Base-by-base conservation (phyloP, 1,140 invertebrate species). In the Apis cerana region DNA sequence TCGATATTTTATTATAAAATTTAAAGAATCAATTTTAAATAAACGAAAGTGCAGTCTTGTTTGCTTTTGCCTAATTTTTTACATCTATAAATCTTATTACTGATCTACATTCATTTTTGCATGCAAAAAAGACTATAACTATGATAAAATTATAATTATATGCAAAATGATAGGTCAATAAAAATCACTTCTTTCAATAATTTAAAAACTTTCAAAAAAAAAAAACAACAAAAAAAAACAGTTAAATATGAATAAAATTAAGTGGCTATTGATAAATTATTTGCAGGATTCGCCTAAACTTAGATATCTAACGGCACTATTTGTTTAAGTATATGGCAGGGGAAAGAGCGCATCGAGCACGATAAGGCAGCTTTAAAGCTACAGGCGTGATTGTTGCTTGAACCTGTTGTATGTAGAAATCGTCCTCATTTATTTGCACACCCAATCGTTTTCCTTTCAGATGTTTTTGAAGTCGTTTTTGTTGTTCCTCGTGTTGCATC, bases 371-470 rank as follows among this genome's bases (percentile, higher is more conserved):
- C 59, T 74, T n/a, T 61, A 21, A 84, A 88, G 86, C 87, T 64
- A 75, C 75, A 21, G 62, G 52, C 61, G n/a, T 71, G 69, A 65
- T 59, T 72, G 61, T 72, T 85, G 27, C 59, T 87, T 86, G 71
- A 91, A 92, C 91, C 90, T 93, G 83, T 84, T 90, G 88, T 88
- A 92, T 92, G 91, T 93, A 93, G 89, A 91, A 82, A 59, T 88
- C 79, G 82, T 93, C 92, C 82, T 92, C 91, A 79, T 92, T 92
- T 76, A 91, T 86, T 89, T 85, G 82, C 56, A 92, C 84, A 65
- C 91, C 91, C 68, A 89, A 87, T 54, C 85, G 87, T 85, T 93
- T 92, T 80, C 90, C 89, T 80, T 89, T 91, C 71, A 89, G 84
- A 80, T 90, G 84, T 75, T 91, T 93, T 83, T 90, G 79, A 64